These are phyloP conservation scores for Spisula solida DNA, from an alignment of 2,888 invertebrate genomes.

Conservation along the genomic window DNA sequence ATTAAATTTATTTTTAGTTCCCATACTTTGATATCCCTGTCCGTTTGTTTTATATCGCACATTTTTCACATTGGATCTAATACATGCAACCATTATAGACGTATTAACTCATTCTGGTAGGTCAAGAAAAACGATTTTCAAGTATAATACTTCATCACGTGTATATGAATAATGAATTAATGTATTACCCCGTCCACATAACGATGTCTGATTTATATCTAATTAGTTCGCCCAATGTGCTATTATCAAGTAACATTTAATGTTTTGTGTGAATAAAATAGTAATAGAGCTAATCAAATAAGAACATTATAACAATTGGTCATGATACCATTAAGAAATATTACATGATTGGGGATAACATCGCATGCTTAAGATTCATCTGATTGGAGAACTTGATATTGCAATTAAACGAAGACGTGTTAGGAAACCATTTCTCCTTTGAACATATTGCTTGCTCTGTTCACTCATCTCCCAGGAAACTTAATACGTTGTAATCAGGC, in stretches of 20 bases:
- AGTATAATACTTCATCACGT: no score
- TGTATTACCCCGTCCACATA: no score
- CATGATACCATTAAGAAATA: not conserved
- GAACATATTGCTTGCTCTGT: not conserved
- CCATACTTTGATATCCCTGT: no score
- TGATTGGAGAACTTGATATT: not conserved
- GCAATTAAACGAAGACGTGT: not conserved
- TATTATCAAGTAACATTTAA: slow-evolving; percentile 18
- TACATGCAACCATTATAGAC: no score
- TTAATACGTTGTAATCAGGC: not conserved
- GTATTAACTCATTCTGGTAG: no score
- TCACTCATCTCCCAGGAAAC: not conserved
- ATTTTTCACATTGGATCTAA: no score
- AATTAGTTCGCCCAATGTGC: not conserved
- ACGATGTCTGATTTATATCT: no score
- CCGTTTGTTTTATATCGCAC: no score
- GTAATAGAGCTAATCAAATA: not conserved
- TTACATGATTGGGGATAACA: not conserved
- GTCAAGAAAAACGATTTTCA: no score
- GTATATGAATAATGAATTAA: no score
- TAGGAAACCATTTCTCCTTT: not conserved
- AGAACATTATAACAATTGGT: not conserved
- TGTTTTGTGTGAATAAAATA: not conserved
- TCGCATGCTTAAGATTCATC: not conserved
- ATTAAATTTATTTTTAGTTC: no score